phyloP scores from a whole-genome alignment of 2,888 invertebrate species.

The Cataglyphis cursor region DNA sequence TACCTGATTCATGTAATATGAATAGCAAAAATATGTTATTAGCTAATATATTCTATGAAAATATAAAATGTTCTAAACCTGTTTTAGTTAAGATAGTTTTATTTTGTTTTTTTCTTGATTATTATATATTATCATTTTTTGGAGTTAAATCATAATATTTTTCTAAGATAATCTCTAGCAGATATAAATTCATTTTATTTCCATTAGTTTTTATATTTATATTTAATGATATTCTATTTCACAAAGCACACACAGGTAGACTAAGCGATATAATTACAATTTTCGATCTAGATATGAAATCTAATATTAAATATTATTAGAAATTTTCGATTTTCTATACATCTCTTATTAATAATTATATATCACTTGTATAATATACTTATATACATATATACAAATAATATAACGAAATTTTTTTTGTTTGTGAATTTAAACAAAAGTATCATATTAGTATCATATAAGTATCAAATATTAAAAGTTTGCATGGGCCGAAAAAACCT shows the following conservation, averaged over 20 bases:
- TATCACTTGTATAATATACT: conserved; percentile 10
- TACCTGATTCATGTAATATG: conserved; percentile 5
- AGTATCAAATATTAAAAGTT: not conserved
- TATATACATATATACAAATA: not conserved
- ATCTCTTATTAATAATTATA: not conserved
- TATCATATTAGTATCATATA: too few species aligned
- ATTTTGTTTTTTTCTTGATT: conserved; percentile 16
- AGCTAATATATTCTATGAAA: conserved; percentile 15
- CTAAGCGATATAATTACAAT: not conserved
- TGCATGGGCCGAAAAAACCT: not conserved
- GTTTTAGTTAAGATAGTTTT: conserved; percentile 21
- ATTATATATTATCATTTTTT: not conserved
- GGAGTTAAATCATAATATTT: conserved; percentile 10
- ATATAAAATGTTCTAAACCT: not conserved
- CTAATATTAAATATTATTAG: conserved; percentile 2
- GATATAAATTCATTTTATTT: conserved; percentile 15
- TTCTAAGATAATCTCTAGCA: not conserved
- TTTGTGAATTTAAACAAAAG: not conserved
- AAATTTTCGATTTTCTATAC: not conserved
- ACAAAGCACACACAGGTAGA: not conserved
- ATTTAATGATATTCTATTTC: not conserved
- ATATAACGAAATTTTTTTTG: conserved; percentile 1
- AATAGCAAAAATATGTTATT: conserved; percentile 18
- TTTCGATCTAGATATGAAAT: conserved; percentile 27
- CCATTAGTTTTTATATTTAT: conserved; percentile 15